Evolutionary conservation across 2,888 invertebrate genomes (phyloP).

Genomic region (Arge pagana): DNA sequence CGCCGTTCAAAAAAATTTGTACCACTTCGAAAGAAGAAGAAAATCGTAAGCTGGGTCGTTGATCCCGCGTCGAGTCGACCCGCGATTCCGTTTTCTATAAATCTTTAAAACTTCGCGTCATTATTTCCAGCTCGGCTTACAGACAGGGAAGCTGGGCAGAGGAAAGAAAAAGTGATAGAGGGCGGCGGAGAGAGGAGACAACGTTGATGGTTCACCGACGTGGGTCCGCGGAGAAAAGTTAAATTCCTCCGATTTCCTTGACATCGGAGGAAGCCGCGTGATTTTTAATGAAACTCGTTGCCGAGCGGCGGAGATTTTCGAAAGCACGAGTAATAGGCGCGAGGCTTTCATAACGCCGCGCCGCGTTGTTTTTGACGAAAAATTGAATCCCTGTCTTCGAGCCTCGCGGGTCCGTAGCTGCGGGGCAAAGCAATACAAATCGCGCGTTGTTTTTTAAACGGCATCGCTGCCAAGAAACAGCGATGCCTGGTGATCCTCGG

Average conservation of each 20-base stretch:
- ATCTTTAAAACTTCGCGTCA: too few species aligned
- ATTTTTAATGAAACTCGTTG: constrained; percentile 16
- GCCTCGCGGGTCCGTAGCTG: background rate
- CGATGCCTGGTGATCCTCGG: constrained; percentile 4
- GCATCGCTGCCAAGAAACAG: constrained; percentile 1
- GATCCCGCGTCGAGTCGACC: too few species aligned
- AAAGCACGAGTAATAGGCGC: constrained; percentile 16
- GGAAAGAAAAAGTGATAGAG: too few species aligned
- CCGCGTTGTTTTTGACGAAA: constrained; percentile 22
- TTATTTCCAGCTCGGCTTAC: too few species aligned
- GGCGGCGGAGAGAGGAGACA: too few species aligned
- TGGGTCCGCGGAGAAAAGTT: too few species aligned
- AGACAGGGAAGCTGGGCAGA: too few species aligned
- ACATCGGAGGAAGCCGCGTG: constrained; percentile 2
- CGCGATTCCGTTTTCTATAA: too few species aligned
- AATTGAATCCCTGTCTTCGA: constrained; percentile 22
- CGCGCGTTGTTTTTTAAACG: constrained; percentile 31
- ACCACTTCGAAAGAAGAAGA: too few species aligned
- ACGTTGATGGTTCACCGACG: too few species aligned
- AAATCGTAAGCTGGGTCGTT: too few species aligned
- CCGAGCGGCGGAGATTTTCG: constrained; percentile 5
- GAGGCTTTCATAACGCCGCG: constrained; percentile 30
- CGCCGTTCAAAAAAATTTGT: too few species aligned
- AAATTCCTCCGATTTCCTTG: constrained; percentile 6
- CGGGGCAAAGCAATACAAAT: constrained; percentile 32